Base-by-base conservation (phyloP, 2,797 vertebrate genomes). In the Philypnodon macrostomus region DNA sequence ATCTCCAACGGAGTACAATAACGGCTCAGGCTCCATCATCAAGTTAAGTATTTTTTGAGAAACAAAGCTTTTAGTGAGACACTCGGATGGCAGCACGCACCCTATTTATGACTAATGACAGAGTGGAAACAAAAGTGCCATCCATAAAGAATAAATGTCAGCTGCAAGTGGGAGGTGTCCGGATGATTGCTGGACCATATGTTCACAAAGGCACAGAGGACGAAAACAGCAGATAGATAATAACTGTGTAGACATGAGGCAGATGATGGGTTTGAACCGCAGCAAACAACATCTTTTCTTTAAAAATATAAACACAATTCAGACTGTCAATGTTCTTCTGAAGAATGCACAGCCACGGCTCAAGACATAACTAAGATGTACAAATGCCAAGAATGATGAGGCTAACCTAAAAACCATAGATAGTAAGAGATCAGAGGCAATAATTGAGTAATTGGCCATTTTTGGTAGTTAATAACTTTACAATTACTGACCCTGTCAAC, bases 61-160 rank as follows among this genome's bases (percentile, higher is more conserved):
- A 40, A 30, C 34, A 26, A 40, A 37, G 49, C 53, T 53, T 56
- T 63, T 32, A 37, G 48, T 1, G 44, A n/a, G 34, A 30, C 49
- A 19, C 31, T 15, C 36, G 10, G 36, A 38, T 44, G 47, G 14
- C 39, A 38, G 3, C 33, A 26, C 10, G 30, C 48, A 27, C 4
- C 37, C n/a, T n/a, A 14, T 65, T 55, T 40, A 35, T 58, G 55
- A 60, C 39, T 34, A 47, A 62, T 39, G 26, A 59, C 55, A 15
- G 17, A 42, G 32, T 4, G 3, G 26, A 63, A 67, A 70, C 38
- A 58, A 60, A 54, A 58, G 41, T 33, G 33, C 31, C 6, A 19
- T 51, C 21, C 11, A 32, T 47, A 24, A 35, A 59, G 29, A 32
- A 46, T 52, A 53, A 52, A 67, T 21, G 16, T 17, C 42, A 55